Percentiles rank a stretch among this genome's conserved stretches.
Evolutionary conservation across 2,797 vertebrate genomes (phyloP).

Genomic region (Siniperca scherzeri): DNA sequence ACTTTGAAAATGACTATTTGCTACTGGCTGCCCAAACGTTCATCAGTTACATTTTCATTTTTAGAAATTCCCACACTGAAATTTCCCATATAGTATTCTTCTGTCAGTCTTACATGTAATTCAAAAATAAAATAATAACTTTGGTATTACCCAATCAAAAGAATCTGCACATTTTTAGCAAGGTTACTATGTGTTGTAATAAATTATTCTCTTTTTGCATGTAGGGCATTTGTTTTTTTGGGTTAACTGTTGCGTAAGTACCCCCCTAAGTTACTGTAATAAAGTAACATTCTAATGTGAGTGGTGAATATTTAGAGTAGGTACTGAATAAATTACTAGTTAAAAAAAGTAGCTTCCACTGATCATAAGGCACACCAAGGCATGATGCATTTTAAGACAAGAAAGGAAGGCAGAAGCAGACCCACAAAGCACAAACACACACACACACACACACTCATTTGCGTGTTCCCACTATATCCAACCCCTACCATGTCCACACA

Average conservation of each 20-base stretch:
- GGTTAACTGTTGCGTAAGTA: too few species aligned
- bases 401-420: background rate
- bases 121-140: too few species aligned
- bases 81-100: background rate
- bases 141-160: too few species aligned
- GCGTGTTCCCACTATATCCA: conserved; percentile 4
- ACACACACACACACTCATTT: conserved; percentile 10
- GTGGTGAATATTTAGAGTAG: background rate
- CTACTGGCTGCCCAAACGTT: background rate
- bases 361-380: background rate
- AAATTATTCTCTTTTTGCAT: too few species aligned
- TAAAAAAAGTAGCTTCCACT: background rate
- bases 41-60: background rate
- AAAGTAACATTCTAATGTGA: background rate
- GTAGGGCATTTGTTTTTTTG: too few species aligned
- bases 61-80: background rate
- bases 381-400: background rate
- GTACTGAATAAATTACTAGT: background rate
- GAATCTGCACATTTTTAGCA: background rate
- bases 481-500: conserved; percentile 38
- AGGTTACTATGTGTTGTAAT: too few species aligned
- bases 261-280: background rate
- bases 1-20: background rate
- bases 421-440: conserved; percentile 6
- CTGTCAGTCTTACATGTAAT: background rate